Evolutionary conservation across 1,140 invertebrate species (phyloP).

Genomic region (Asobara japonica): DNA sequence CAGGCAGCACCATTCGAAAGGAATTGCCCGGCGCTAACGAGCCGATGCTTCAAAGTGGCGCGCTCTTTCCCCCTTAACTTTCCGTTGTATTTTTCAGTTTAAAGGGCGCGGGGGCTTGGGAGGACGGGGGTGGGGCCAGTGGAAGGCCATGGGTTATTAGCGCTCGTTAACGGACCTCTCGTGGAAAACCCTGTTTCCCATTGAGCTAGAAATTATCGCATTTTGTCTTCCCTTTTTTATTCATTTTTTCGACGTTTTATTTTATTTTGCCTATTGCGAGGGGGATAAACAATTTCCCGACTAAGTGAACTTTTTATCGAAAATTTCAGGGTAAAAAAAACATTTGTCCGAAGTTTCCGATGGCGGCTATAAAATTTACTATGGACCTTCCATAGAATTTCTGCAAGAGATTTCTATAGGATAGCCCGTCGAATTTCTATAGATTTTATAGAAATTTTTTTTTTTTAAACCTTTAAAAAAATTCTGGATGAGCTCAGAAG

Average conservation of each 20-base stretch:
- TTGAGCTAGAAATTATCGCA: conserved; percentile 30
- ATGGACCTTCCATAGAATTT: no score
- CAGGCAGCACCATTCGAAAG: conserved; percentile 14
- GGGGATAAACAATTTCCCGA: not conserved
- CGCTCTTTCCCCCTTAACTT: conserved; percentile 20
- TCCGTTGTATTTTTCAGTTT: conserved; percentile 16
- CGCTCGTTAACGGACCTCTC: conserved; percentile 33
- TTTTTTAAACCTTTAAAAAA: no score
- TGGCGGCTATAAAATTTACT: no score
- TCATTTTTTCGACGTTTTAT: not conserved
- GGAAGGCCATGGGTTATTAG: conserved; percentile 29
- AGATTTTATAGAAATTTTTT: no score
- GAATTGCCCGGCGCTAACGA: conserved; percentile 32
- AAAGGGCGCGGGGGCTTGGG: no score
- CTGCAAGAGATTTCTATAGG: no score
- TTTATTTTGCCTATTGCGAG: not conserved
- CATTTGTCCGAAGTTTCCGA: not conserved
- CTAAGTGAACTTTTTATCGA: not conserved
- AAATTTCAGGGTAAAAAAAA: conserved; percentile 7
- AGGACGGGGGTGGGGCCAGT: not conserved
- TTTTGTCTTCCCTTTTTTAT: conserved; percentile 17
- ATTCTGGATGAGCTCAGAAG: no score
- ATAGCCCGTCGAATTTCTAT: no score
- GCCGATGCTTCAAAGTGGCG: conserved; percentile 35
- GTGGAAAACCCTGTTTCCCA: conserved; percentile 30